These are phyloP conservation scores for Agonopterix arenella DNA, from an alignment of 2,888 invertebrate genomes.

Conservation along the genomic window DNA sequence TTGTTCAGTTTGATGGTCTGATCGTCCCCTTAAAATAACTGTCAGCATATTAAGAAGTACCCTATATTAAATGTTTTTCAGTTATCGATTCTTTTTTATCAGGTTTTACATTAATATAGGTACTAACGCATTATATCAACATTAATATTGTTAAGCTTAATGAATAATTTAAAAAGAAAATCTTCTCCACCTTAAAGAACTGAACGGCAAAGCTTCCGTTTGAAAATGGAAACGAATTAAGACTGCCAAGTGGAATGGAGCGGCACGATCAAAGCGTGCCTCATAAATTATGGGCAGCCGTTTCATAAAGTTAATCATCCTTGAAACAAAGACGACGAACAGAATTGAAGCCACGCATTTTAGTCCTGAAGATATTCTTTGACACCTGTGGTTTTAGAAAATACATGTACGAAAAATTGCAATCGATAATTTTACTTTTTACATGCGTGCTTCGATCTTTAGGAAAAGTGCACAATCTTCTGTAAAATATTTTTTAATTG, in stretches of 20 bases:
- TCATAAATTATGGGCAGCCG: constrained; percentile 34
- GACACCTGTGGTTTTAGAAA: too few species aligned
- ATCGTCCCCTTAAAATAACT: too few species aligned
- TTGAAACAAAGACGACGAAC: constrained; percentile 10
- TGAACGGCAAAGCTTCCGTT: constrained; percentile 14
- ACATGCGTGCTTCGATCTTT: too few species aligned
- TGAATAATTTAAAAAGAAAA: background rate
- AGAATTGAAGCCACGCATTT: too few species aligned
- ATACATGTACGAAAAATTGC: too few species aligned
- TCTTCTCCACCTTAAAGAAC: background rate
- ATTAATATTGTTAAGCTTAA: background rate
- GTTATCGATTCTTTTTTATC: background rate
- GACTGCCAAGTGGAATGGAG: background rate
- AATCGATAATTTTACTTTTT: too few species aligned
- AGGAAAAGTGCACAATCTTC: too few species aligned
- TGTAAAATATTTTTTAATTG: too few species aligned
- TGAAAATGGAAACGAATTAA: constrained; percentile 21
- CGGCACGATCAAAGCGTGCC: constrained; percentile 11
- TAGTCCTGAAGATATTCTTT: too few species aligned
- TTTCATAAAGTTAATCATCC: constrained; percentile 33
- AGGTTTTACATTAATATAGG: background rate
- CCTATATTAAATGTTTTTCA: too few species aligned
- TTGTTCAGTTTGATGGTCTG: too few species aligned
- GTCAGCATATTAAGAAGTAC: too few species aligned
- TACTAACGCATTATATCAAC: background rate